phyloP scores from a whole-genome alignment of 2,113 vertebrate genomes.

The Nyctibius bracteatus region DNA sequence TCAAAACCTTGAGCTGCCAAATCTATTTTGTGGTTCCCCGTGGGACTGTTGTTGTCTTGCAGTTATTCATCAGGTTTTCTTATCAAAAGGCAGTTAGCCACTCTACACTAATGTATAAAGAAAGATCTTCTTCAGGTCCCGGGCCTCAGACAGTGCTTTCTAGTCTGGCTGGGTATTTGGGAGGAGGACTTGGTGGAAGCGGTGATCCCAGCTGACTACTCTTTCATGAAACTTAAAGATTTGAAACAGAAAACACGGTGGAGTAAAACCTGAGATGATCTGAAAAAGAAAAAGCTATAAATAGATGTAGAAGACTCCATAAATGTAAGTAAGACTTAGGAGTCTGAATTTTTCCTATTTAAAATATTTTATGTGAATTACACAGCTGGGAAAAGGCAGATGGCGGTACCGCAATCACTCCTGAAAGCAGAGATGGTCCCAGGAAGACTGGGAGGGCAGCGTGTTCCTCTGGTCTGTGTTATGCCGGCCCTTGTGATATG shows the following conservation, averaged over 20 bases:
- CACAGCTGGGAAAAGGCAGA: neutral
- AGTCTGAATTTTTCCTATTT: neutral
- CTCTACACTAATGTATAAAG: neutral
- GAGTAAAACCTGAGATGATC: neutral
- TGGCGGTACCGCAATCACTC: rapidly evolving
- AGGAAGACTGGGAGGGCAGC: neutral
- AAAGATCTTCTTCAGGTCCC: neutral
- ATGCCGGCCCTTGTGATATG: rapidly evolving
- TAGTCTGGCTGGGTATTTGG: neutral
- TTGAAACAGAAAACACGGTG: neutral
- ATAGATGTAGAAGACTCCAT: neutral
- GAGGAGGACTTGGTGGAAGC: neutral
- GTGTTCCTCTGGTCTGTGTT: neutral
- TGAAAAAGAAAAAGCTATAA: neutral
- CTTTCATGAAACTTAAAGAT: neutral
- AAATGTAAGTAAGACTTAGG: neutral
- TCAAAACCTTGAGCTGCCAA: neutral
- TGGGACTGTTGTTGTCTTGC: neutral
- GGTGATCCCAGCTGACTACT: neutral
- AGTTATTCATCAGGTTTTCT: neutral
- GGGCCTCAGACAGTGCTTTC: neutral
- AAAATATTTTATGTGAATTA: neutral
- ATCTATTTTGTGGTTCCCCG: neutral
- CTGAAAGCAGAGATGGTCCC: neutral
- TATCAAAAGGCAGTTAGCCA: neutral